Percentiles rank a stretch among this genome's conserved stretches.
Conservation (phyloP, 2,888 invertebrate species). For the Morpho achilles region DNA sequence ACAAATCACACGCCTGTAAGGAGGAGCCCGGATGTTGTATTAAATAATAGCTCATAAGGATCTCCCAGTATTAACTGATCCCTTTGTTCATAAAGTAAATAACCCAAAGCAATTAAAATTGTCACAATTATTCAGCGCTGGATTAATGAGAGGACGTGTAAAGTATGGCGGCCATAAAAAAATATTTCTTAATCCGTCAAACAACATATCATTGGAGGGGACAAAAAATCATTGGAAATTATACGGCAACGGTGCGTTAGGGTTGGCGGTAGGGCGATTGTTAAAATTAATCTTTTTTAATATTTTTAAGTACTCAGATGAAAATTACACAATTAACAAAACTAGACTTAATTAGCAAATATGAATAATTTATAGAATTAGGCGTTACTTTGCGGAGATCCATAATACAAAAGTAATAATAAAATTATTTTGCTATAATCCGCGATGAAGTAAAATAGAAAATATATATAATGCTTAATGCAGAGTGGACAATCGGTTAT, state of each 20-base stretch:
- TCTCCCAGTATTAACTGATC: constrained; percentile 3
- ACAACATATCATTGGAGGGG: constrained; percentile 15
- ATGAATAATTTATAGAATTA: too few species aligned
- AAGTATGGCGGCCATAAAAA: constrained; percentile 15
- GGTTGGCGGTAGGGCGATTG: constrained; percentile 3
- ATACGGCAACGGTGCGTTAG: constrained; percentile 19
- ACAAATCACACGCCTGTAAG: not conserved
- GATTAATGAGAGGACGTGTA: constrained; percentile 21
- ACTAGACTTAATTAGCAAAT: too few species aligned
- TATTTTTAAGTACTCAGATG: too few species aligned
- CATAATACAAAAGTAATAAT: too few species aligned
- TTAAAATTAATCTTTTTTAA: too few species aligned
- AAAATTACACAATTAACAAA: too few species aligned
- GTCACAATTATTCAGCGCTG: constrained; percentile 29
- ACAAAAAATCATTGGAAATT: constrained; percentile 24
- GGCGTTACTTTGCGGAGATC: too few species aligned
- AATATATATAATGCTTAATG: too few species aligned
- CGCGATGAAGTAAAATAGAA: too few species aligned
- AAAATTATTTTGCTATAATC: too few species aligned
- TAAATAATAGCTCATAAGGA: not conserved
- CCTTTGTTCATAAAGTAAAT: constrained; percentile 16
- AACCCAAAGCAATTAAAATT: constrained; percentile 28
- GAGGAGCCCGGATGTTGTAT: not conserved
- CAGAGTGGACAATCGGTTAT: too few species aligned
- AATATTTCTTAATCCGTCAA: constrained; percentile 31